phyloP scores from a whole-genome alignment of 2,797 vertebrate species.

The Denticeps clupeoides region DNA sequence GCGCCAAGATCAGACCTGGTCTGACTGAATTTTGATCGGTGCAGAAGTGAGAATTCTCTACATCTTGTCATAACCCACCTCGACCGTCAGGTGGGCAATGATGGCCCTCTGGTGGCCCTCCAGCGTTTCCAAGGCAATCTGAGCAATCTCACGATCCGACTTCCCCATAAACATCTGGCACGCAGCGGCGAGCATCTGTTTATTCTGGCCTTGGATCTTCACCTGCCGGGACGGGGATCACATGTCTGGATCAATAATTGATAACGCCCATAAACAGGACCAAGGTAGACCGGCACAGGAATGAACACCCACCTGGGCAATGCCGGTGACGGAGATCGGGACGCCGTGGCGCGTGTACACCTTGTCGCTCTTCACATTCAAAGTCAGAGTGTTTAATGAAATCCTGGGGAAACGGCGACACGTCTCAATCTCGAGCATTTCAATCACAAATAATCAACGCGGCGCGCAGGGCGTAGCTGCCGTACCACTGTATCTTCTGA shows the following conservation, averaged over 20 bases:
- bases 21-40: no score
- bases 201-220: slow-evolving; percentile 93
- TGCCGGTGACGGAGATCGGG: slow-evolving; percentile 83
- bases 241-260: neutral
- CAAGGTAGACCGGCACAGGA: neutral
- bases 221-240: slow-evolving; percentile 51
- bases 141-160: slow-evolving; percentile 73
- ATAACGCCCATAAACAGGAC: no score
- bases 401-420: no score
- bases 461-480: neutral
- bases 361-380: slow-evolving; percentile 89
- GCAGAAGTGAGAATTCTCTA: no score
- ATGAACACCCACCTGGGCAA: slow-evolving; percentile 68
- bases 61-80: slow-evolving; percentile 55
- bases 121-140: slow-evolving; percentile 82
- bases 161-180: slow-evolving; percentile 96
- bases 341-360: slow-evolving; percentile 86
- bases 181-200: slow-evolving; percentile 86
- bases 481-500: slow-evolving; percentile 75
- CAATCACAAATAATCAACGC: neutral
- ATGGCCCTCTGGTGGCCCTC: slow-evolving; percentile 89
- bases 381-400: slow-evolving; percentile 81
- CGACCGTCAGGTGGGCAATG: slow-evolving; percentile 89
- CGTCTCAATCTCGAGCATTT: neutral
- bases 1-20: no score